These are phyloP conservation scores for Agrochola macilenta DNA, from an alignment of 2,888 invertebrate species.

Conservation along the genomic window DNA sequence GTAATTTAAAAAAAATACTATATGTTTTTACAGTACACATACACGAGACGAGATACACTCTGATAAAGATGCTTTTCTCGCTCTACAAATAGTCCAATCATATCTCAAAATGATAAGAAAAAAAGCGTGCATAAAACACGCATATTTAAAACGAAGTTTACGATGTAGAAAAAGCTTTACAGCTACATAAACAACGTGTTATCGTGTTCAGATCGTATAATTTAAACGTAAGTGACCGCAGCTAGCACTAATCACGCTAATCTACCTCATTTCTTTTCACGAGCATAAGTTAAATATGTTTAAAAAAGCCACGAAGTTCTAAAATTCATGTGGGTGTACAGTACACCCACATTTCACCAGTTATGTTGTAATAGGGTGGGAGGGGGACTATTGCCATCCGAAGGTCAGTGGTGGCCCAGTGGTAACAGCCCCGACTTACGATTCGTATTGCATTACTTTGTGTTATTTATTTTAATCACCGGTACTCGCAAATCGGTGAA, in stretches of 20 bases:
- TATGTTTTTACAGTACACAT: background rate
- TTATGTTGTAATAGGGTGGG: no score
- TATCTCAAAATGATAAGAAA: conserved; percentile 11
- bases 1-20: background rate
- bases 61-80: background rate
- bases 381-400: no score
- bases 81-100: background rate
- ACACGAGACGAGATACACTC: conserved; percentile 6
- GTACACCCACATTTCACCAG: no score
- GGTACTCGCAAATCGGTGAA: no score
- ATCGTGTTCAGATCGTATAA: conserved; percentile 56
- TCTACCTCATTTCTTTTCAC: conserved; percentile 20
- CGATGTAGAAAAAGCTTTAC: conserved; percentile 29
- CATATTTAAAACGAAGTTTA: conserved; percentile 43
- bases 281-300: conserved; percentile 1
- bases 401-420: no score
- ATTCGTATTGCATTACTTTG: no score
- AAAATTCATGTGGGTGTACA: background rate
- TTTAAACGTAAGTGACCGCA: conserved; percentile 42
- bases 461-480: no score
- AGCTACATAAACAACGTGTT: conserved; percentile 40
- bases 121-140: conserved; percentile 17
- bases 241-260: conserved; percentile 39
- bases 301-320: background rate
- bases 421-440: no score